Evolutionary conservation across 2,888 invertebrate genomes (phyloP), one percentile per base, ranked within the genome.

Genomic region (Melangyna quadrimaculata): DNA sequence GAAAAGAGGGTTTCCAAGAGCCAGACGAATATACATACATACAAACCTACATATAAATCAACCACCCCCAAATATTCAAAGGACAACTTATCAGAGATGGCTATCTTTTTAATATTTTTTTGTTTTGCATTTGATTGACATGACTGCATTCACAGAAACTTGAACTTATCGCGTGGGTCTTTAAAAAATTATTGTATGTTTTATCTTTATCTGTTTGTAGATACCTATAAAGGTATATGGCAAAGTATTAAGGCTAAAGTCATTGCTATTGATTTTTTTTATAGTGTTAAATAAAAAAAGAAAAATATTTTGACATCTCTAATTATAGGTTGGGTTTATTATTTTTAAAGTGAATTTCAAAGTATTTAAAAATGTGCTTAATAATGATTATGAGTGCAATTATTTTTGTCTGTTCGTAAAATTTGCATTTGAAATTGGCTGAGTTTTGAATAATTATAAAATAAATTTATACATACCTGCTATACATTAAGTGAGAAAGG

Each of bases 121-220:
- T 59, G 37, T 57, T 59, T 37, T 59, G 59, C 35, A 29, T 82
- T 78, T 65, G 71, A 71, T 14, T 72, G 55, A 73, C 78, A 77
- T 59, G 74, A 74, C 79, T 65, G 74, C 83, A 84, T 79, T 84
- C 83, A 71, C 51, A 71, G 74, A 71, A 84, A 79, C 74, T 79
- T 79, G 83, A 79, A 84, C 83, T 75, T 84, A 65, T 79, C 83
- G 75, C 59, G 79, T 59, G 70, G 67, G 17, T 37, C 10, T 45
- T 53, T 22, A 14, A 48, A 48, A 19, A 22, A 48, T 17, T 17
- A 1, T 6, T n/a, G 1, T 6, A n/a, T 17, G 9, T 6, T 37
- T n/a, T 37, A 7, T 53, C 40, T n/a, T n/a, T 27, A 27, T 45
- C 27, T 8, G 3, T 63, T 71, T 40, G n/a, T n/a, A n/a, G n/a